Evolutionary conservation across 2,888 invertebrate genomes (phyloP).

Genomic region (Therioaphis trifolii): DNA sequence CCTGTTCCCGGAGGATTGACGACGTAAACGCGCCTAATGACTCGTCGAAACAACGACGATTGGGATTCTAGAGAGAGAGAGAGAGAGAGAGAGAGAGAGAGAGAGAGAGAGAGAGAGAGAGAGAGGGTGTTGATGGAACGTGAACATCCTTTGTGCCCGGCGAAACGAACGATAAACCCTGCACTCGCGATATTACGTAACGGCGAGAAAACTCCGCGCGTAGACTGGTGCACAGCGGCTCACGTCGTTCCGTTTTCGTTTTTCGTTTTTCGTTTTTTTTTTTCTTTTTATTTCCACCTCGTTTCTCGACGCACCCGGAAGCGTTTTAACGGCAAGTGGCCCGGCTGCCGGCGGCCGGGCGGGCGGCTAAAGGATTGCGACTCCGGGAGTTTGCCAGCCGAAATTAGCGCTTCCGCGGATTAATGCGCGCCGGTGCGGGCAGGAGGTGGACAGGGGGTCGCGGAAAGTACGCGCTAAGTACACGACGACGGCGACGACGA

Average conservation of each 20-base stretch:
- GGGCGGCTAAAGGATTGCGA: constrained; percentile 46
- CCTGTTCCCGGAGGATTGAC: too few species aligned
- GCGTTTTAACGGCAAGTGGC: constrained; percentile 50
- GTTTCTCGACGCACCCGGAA: constrained; percentile 42
- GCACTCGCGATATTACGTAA: too few species aligned
- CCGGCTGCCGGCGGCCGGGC: constrained; percentile 31
- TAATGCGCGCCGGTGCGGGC: constrained; percentile 11
- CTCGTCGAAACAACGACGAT: too few species aligned
- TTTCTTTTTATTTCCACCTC: not conserved
- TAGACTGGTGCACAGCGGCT: not conserved
- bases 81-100: too few species aligned
- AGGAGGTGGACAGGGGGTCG: not conserved
- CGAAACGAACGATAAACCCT: too few species aligned
- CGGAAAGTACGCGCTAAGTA: constrained; percentile 60
- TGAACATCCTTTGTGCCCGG: too few species aligned
- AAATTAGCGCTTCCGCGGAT: constrained; percentile 59
- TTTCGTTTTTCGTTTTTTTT: not conserved
- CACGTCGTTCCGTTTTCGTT: not conserved
- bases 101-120: too few species aligned
- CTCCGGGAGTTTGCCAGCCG: constrained; percentile 45
- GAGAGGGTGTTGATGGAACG: too few species aligned
- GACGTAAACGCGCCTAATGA: too few species aligned
- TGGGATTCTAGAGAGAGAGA: too few species aligned
- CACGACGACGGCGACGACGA: constrained; percentile 58
- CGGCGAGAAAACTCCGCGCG: too few species aligned